Percentiles rank a stretch among this genome's conserved stretches.
Evolutionary conservation across 1,140 invertebrate genomes (phyloP).

Genomic region (Trissolcus basalis): DNA sequence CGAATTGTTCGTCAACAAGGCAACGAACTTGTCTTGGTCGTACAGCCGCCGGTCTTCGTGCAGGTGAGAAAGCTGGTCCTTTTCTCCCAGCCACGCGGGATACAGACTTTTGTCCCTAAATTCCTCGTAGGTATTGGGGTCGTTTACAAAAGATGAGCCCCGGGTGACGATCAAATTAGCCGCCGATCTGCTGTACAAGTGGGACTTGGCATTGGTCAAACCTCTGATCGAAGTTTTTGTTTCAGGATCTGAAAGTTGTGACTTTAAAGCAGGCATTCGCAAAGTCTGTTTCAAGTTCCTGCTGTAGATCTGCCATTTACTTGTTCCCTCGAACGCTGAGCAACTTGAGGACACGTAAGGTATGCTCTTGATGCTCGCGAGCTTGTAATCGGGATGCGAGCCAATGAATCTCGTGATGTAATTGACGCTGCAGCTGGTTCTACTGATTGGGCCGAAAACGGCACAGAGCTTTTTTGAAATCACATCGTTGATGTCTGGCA

Average conservation of each 20-base stretch:
- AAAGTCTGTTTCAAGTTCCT: conserved; percentile 68
- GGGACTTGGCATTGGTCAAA: conserved; percentile 27
- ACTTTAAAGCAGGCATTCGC: conserved; percentile 42
- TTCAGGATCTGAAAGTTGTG: conserved; percentile 57
- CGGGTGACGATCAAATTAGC: conserved; percentile 72
- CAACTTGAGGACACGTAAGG: conserved; percentile 63
- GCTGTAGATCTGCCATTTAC: conserved; percentile 67
- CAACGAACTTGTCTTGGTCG: conserved; percentile 73
- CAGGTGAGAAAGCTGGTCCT: conserved; percentile 68
- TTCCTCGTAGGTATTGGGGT: conserved; percentile 56
- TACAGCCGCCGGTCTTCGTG: conserved; percentile 70
- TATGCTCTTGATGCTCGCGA: conserved; percentile 72
- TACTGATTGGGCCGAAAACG: conserved; percentile 71
- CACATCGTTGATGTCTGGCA: conserved; percentile 74
- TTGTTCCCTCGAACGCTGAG: conserved; percentile 64
- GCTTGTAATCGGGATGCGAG: conserved; percentile 75
- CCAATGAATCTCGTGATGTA: conserved; percentile 68
- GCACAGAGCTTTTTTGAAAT: conserved; percentile 74
- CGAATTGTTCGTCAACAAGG: conserved; percentile 75
- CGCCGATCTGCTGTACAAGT: conserved; percentile 64
- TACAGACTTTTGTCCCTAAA: conserved; percentile 68
- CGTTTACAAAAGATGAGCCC: conserved; percentile 59
- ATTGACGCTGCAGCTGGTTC: conserved; percentile 54
- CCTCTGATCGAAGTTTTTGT: conserved; percentile 49
- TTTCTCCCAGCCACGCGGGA: conserved; percentile 69